phyloP scores from a whole-genome alignment of 2,113 vertebrate genomes.

The Spilogale gracilis region DNA sequence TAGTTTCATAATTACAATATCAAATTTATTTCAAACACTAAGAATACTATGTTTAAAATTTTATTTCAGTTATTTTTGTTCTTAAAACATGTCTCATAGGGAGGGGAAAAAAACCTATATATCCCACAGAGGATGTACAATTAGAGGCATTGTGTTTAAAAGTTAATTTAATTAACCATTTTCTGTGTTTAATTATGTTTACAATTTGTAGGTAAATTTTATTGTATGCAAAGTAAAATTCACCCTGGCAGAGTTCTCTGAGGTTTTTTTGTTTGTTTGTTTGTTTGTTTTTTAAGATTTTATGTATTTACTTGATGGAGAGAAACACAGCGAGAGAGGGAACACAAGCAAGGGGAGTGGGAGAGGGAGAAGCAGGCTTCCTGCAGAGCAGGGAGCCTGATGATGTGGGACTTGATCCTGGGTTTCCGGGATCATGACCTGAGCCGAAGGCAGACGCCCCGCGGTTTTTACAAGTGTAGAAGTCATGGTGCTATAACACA shows the following conservation, averaged over 20 bases:
- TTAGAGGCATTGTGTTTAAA: neutral
- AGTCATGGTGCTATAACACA: neutral
- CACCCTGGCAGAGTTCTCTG: neutral
- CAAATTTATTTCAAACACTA: neutral
- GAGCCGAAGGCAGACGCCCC: too few species aligned
- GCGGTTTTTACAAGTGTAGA: neutral
- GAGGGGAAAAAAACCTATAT: neutral
- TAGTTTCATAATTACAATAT: neutral
- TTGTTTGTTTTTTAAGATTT: too few species aligned
- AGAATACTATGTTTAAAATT: neutral
- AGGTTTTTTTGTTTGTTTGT: neutral
- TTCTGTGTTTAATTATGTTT: neutral
- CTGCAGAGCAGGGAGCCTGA: too few species aligned
- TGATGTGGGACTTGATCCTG: too few species aligned
- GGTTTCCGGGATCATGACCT: too few species aligned
- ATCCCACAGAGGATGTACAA: neutral
- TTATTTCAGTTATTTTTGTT: slow-evolving; percentile 6
- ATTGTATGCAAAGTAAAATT: neutral
- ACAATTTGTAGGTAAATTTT: neutral
- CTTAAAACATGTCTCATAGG: neutral
- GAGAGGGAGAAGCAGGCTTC: too few species aligned
- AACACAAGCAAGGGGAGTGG: too few species aligned
- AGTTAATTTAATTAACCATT: neutral
- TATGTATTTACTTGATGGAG: too few species aligned
- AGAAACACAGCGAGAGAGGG: too few species aligned